phyloP scores from a whole-genome alignment of 2,888 invertebrate species.

The Urechis unicinctus region DNA sequence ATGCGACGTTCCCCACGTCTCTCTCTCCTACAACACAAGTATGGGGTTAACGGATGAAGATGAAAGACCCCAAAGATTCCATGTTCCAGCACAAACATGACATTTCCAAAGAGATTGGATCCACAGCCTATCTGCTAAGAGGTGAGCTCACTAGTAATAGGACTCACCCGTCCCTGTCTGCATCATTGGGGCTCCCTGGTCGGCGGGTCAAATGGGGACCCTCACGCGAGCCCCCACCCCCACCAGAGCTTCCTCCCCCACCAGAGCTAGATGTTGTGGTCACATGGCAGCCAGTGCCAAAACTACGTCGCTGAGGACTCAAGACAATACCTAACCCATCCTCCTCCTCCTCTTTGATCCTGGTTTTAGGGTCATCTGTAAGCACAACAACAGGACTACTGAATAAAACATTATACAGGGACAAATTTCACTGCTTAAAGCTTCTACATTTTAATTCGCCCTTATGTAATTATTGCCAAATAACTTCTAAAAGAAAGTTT shows the following conservation, averaged over 20 bases:
- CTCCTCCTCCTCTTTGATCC: constrained; percentile 7
- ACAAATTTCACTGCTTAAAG: too few relatives aligned
- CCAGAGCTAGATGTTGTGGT: constrained; percentile 35
- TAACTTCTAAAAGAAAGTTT: too few relatives aligned
- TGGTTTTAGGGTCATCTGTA: constrained; percentile 4
- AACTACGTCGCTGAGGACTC: constrained; percentile 78
- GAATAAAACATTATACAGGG: not conserved
- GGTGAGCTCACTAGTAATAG: too few relatives aligned
- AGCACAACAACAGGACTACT: not conserved
- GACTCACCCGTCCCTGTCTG: constrained; percentile 22
- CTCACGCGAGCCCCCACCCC: too few relatives aligned
- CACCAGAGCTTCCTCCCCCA: not conserved
- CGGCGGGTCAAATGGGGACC: too few relatives aligned
- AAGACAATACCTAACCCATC: constrained; percentile 63
- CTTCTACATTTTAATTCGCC: not conserved
- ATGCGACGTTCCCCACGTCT: constrained; percentile 57
- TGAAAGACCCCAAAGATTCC: too few relatives aligned
- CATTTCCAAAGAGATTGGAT: too few relatives aligned
- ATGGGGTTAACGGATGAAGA: too few relatives aligned
- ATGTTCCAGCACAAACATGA: too few relatives aligned
- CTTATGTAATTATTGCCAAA: not conserved
- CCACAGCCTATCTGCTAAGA: too few relatives aligned
- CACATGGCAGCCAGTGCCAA: constrained; percentile 81
- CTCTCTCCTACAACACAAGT: constrained; percentile 1
- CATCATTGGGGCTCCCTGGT: constrained; percentile 23